Evolutionary conservation across 1,140 invertebrate genomes (phyloP).

Genomic region (Aphis gossypii): DNA sequence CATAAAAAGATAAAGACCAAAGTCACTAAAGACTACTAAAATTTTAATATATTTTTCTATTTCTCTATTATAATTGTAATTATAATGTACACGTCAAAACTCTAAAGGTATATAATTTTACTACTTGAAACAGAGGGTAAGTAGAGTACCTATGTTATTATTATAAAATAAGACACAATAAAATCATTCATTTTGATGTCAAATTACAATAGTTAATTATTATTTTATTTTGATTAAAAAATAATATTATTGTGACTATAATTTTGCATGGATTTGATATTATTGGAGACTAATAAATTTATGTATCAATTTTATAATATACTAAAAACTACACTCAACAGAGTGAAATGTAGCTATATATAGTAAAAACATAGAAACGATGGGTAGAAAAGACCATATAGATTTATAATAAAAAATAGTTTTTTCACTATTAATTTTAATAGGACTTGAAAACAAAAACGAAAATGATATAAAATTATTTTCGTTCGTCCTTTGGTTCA

Average conservation of each 20-base stretch:
- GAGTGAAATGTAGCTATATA: neutral
- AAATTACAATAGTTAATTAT: too few relatives aligned
- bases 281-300: neutral
- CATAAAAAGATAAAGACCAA: too few relatives aligned
- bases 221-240: too few relatives aligned
- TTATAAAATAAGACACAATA: too few relatives aligned
- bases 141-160: neutral
- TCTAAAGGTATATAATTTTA: neutral
- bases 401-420: constrained; percentile 10
- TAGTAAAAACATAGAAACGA: neutral
- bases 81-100: neutral
- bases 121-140: too few relatives aligned
- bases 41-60: neutral
- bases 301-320: neutral
- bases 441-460: constrained; percentile 6
- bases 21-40: neutral
- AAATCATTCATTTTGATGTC: too few relatives aligned
- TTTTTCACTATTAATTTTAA: neutral
- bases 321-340: neutral
- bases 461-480: neutral
- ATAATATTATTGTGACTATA: too few relatives aligned
- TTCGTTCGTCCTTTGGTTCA: neutral
- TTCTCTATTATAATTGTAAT: neutral
- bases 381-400: neutral
- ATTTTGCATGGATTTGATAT: neutral